Evolutionary conservation across 2,888 invertebrate species (phyloP).

Genomic region (Stenichneumon culpator): DNA sequence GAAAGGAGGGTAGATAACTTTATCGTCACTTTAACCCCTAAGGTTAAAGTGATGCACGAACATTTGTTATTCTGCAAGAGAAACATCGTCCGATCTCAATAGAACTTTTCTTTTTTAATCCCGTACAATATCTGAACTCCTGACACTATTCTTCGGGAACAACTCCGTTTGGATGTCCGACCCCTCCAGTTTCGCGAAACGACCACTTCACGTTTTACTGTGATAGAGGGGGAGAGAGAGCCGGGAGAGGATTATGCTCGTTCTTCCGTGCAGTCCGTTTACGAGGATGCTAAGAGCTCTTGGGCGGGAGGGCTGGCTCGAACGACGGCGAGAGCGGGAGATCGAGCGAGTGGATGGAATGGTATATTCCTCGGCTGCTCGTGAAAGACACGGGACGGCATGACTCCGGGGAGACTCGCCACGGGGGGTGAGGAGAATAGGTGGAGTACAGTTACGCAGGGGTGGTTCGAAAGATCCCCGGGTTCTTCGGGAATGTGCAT

Average conservation of each 20-base stretch:
- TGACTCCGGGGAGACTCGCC: slow-evolving; percentile 39
- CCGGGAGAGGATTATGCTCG: slow-evolving; percentile 80
- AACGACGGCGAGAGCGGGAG: slow-evolving; percentile 42
- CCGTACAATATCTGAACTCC: slow-evolving; percentile 20
- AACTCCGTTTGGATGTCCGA: slow-evolving; percentile 41
- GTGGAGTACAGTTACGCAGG: slow-evolving; percentile 19
- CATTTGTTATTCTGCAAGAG: not conserved
- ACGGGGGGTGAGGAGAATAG: not conserved
- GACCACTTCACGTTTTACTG: slow-evolving; percentile 82
- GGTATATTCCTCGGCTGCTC: slow-evolving; percentile 53
- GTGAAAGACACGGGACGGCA: slow-evolving; percentile 45
- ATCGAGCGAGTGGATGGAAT: slow-evolving; percentile 51
- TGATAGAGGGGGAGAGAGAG: not conserved
- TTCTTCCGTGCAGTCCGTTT: slow-evolving; percentile 80
- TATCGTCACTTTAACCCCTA: too few relatives aligned
- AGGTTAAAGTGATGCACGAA: not conserved
- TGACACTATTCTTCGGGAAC: slow-evolving; percentile 43
- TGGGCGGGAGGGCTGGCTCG: not conserved
- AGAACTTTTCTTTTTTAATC: not conserved
- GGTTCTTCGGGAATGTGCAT: slow-evolving; percentile 55
- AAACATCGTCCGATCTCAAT: not conserved
- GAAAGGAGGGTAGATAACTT: too few relatives aligned
- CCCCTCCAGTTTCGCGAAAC: slow-evolving; percentile 71
- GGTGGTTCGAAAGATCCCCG: slow-evolving; percentile 53
- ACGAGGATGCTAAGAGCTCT: slow-evolving; percentile 75